Evolutionary conservation across 2,113 vertebrate genomes (phyloP).

Genomic region (crab-eating macaque (Macaca fascicularis)): DNA sequence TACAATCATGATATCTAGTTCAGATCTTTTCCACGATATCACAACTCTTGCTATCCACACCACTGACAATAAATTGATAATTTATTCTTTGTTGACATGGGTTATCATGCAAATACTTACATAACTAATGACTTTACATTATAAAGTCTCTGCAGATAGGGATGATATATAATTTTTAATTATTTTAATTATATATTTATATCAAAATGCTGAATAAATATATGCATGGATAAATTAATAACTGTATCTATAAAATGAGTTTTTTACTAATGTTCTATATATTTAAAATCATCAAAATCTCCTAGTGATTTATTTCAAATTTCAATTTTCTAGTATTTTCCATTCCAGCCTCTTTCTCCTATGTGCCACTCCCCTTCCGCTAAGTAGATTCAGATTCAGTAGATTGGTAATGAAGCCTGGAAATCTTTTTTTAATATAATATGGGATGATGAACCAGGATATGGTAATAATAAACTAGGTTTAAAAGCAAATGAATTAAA

Average conservation of each 20-base stretch:
- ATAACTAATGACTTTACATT: not conserved
- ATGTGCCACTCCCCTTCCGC: not conserved
- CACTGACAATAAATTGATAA: not conserved
- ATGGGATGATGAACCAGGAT: not conserved
- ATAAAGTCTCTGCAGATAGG: not conserved
- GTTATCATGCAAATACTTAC: not conserved
- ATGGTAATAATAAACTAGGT: not conserved
- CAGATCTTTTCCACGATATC: not conserved
- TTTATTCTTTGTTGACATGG: not conserved
- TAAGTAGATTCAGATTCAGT: not conserved
- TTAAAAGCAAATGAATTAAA: not conserved
- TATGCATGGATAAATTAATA: not conserved
- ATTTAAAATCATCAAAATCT: not conserved
- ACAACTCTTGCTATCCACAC: not conserved
- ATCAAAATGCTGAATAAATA: not conserved
- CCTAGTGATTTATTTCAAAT: not conserved
- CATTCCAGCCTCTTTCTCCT: not conserved
- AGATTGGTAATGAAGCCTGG: not conserved
- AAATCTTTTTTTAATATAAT: not conserved
- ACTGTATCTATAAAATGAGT: not conserved
- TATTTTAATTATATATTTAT: not conserved
- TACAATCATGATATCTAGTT: not conserved
- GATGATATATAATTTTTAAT: not conserved
- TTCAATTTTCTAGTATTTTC: not conserved
- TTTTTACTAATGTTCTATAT: not conserved